Evolutionary conservation across 64 coral and sea anemone genomes (phyloP).

Genomic region (Montipora foliosa): DNA sequence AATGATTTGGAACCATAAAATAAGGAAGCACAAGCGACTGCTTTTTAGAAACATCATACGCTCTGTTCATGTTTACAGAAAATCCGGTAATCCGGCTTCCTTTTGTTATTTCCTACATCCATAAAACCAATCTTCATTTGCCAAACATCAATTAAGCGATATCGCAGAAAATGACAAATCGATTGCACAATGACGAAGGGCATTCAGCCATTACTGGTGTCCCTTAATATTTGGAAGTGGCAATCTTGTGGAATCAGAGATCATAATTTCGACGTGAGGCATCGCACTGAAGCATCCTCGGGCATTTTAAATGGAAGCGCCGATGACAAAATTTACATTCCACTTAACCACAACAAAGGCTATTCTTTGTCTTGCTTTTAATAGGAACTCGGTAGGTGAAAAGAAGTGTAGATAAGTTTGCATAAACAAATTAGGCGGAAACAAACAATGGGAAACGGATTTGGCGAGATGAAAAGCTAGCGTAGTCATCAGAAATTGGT

Average conservation of each 20-base stretch:
- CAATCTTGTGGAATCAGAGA: too few species aligned
- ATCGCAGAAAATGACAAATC: not conserved
- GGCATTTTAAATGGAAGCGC: not conserved
- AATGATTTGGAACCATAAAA: not conserved
- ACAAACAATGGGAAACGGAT: not conserved
- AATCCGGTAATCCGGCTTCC: not conserved
- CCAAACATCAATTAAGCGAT: conserved; percentile 45
- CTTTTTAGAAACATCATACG: not conserved
- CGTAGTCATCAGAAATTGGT: too few species aligned
- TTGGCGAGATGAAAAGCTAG: too few species aligned
- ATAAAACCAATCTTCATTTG: not conserved
- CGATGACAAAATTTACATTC: conserved; percentile 19
- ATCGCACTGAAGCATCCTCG: not conserved
- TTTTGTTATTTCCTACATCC: not conserved
- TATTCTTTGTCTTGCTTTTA: conserved; percentile 10
- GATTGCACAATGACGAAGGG: not conserved
- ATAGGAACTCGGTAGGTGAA: not conserved
- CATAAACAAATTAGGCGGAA: not conserved
- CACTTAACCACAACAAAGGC: conserved; percentile 15
- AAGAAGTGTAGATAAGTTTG: conserved; percentile 6
- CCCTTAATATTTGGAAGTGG: too few species aligned
- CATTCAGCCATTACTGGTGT: not conserved
- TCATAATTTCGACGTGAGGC: not conserved
- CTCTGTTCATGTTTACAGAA: not conserved
- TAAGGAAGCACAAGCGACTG: not conserved